A percentile compares a stretch with the other conserved stretches of the same genome.
Conservation (phyloP, 1,140 invertebrate species). For the Habropoda laboriosa region DNA sequence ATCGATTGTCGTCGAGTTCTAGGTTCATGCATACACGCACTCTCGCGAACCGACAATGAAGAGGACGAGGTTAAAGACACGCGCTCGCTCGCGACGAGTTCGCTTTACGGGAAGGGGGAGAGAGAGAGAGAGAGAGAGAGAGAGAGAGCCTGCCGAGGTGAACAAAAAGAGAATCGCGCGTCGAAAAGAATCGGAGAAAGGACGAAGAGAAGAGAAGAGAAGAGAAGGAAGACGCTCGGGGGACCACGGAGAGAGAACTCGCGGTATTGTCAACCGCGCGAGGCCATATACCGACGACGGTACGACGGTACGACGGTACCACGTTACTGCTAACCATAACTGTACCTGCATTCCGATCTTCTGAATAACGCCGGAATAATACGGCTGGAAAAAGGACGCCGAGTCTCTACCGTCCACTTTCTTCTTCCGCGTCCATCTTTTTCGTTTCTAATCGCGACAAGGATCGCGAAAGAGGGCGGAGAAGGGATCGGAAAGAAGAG, state of each 20-base stretch:
- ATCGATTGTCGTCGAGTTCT: conserved; percentile 74
- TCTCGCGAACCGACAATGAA: conserved; percentile 70
- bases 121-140: too few species aligned
- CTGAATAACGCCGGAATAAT: conserved; percentile 64
- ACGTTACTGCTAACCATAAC: conserved; percentile 75
- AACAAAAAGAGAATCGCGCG: conserved; percentile 58
- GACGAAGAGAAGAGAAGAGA: conserved; percentile 7
- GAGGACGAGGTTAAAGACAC: conserved; percentile 66
- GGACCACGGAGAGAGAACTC: conserved; percentile 62
- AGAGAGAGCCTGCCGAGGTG: neutral
- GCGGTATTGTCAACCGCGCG: conserved; percentile 68
- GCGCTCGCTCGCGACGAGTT: conserved; percentile 50
- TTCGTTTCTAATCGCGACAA: too few species aligned
- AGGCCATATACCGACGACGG: conserved; percentile 57
- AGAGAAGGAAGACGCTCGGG: conserved; percentile 15
- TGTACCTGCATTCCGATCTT: conserved; percentile 78
- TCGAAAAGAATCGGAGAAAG: conserved; percentile 61
- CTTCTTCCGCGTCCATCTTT: neutral
- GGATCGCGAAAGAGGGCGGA: too few species aligned
- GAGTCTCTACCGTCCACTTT: neutral
- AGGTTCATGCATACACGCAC: conserved; percentile 59
- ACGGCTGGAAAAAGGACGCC: conserved; percentile 46
- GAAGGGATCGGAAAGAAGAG: neutral
- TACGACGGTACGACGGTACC: too few species aligned
- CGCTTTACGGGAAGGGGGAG: neutral